Percentiles rank a stretch among this genome's conserved stretches.
These are phyloP conservation scores for Hirtodrosophila histrioides DNA, from an alignment of 2,888 invertebrate genomes.

Conservation along the genomic window DNA sequence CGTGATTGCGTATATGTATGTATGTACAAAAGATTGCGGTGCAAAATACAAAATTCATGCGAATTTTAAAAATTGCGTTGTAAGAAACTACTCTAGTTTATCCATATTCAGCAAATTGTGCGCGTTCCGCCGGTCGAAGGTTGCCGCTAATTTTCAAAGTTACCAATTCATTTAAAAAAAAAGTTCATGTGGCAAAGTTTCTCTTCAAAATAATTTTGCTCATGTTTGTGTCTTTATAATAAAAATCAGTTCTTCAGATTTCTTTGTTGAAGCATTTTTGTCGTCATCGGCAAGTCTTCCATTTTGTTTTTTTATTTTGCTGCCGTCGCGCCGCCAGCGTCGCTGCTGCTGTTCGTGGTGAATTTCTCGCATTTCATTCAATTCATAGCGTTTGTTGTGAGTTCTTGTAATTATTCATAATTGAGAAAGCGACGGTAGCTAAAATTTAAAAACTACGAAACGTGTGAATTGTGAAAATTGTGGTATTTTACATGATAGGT, in stretches of 20 bases:
- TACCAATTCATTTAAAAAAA: slow-evolving; percentile 1
- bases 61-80: slow-evolving; percentile 75
- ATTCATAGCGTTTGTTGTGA: slow-evolving; percentile 60
- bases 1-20: slow-evolving; percentile 46
- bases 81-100: slow-evolving; percentile 48
- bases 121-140: slow-evolving; percentile 29
- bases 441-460: slow-evolving; percentile 2
- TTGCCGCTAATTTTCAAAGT: background rate
- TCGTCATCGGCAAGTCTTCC: slow-evolving; percentile 75
- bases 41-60: slow-evolving; percentile 77
- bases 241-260: slow-evolving; percentile 58
- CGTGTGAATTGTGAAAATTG: slow-evolving; percentile 22
- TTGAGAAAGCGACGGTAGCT: slow-evolving; percentile 7
- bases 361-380: slow-evolving; percentile 68
- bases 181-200: slow-evolving; percentile 39
- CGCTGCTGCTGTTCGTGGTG: slow-evolving; percentile 63
- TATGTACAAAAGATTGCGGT: slow-evolving; percentile 69
- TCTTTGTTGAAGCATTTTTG: slow-evolving; percentile 74
- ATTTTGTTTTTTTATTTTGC: slow-evolving; percentile 80
- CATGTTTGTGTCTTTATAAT: slow-evolving; percentile 26
- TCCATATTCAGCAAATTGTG: slow-evolving; percentile 23
- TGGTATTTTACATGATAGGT: slow-evolving; percentile 20
- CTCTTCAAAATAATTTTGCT: slow-evolving; percentile 20
- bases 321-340: slow-evolving; percentile 42
- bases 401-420: slow-evolving; percentile 23